Conservation (phyloP, 64 coral and sea anemone species). For the Hydrozoanthus tunicans region DNA sequence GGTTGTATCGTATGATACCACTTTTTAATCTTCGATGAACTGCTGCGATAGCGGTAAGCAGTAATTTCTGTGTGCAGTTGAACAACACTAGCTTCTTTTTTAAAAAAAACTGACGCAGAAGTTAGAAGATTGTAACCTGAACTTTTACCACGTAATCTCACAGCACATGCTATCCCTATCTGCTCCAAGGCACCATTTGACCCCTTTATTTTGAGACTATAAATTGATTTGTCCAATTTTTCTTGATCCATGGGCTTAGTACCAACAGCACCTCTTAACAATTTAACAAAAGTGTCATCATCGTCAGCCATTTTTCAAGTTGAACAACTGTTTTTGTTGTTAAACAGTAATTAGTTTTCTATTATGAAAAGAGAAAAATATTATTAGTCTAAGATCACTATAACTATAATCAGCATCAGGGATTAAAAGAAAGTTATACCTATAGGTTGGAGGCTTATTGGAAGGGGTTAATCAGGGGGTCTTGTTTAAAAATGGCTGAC, state of each 20-base stretch:
- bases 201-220: background rate
- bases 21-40: background rate
- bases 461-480: no score
- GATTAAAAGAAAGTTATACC: background rate
- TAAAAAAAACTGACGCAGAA: background rate
- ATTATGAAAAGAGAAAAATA: no score
- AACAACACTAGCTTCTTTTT: background rate
- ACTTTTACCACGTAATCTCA: background rate
- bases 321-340: no score
- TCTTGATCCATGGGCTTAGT: background rate
- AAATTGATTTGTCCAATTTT: slow-evolving; percentile 1
- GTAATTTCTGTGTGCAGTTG: background rate
- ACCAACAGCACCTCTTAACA: background rate
- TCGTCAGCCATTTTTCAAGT: background rate
- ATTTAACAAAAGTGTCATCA: no score
- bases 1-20: background rate
- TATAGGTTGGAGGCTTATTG: no score
- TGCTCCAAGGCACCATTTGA: background rate
- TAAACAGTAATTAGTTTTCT: no score
- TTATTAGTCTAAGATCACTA: no score
- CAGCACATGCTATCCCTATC: slow-evolving; percentile 25
- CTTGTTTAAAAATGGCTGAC: no score
- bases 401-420: no score
- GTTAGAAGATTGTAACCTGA: background rate
- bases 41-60: slow-evolving; percentile 9